These are phyloP conservation scores for Cataglyphis albicans DNA, from an alignment of 2,888 invertebrate genomes.

Conservation along the genomic window DNA sequence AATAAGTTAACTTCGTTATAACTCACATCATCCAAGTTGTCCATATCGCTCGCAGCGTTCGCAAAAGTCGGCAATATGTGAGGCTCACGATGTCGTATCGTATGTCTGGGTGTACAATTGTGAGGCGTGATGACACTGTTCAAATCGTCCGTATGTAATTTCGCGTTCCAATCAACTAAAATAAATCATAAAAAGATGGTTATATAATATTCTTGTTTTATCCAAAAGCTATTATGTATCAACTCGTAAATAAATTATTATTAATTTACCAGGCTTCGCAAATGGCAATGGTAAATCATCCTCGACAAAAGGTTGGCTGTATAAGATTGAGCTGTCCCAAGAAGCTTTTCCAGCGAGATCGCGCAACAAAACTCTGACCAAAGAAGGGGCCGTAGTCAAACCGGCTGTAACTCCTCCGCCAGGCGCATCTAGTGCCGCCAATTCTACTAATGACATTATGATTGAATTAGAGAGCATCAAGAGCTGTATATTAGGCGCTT, in stretches of 20 bases:
- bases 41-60: constrained; percentile 94
- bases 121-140: constrained; percentile 79
- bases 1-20: constrained; percentile 14
- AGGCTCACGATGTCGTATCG: constrained; percentile 91
- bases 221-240: neutral
- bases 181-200: constrained; percentile 18
- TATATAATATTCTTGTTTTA: neutral
- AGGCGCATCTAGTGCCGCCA: constrained; percentile 94
- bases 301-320: constrained; percentile 89
- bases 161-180: constrained; percentile 76
- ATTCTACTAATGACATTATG: constrained; percentile 95
- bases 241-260: neutral
- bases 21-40: constrained; percentile 96
- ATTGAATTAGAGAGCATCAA: constrained; percentile 94
- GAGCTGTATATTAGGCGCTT: constrained; percentile 93
- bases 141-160: constrained; percentile 77
- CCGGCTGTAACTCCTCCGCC: constrained; percentile 90
- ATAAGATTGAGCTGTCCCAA: constrained; percentile 97
- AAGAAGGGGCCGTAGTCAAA: constrained; percentile 83
- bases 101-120: constrained; percentile 89
- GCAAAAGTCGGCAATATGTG: constrained; percentile 93
- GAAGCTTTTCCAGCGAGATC: constrained; percentile 97
- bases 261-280: constrained; percentile 75
- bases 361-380: constrained; percentile 93
- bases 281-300: constrained; percentile 75